Base-by-base conservation (phyloP, 2,113 vertebrate genomes). In the Alosa alosa region DNA sequence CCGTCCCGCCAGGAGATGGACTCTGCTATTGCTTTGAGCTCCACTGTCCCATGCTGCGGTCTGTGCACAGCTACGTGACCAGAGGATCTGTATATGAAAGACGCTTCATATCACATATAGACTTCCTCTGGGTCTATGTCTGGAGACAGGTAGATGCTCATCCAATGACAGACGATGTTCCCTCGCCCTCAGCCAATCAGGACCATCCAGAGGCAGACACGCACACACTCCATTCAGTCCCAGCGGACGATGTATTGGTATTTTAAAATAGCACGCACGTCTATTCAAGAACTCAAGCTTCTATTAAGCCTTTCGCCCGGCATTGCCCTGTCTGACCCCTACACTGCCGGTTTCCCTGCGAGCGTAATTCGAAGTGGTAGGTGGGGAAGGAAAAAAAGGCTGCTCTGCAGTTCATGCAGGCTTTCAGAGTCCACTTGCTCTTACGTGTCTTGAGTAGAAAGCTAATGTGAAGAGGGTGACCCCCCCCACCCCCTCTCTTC, bases 381-480 rank as follows among this genome's bases (percentile, higher is more conserved):
- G 6, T 11, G 6, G n/a, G 22, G 25, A 31, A 9, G 8, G 3
- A 31, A 31, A 31, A 31, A 68, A 3, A 31, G 1, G 22, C n/a
- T 78, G 31, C 72, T 72, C 64, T 72, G 64, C 64, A 31, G 64
- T 72, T n/a, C 64, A 72, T 0, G 25, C n/a, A 31, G 64, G 64
- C 25, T 72, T 25, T 31, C 64, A 72, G 64, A 25, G 60, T n/a
- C 25, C 25, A 5, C 64, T 78, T 78, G 72, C 39, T 17, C 72
- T 78, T 78, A 78, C 36, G 15, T 5, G 36, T 78, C 36, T 78
- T 36, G 31, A 36, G 4, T 0, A 4, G 72, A 31, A 78, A 78
- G 31, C 36, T 36, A 78, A 78, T 78, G 72, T 39, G 25, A 78
- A 78, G 72, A 78, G 31, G 25, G 72, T 78, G 72, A 78, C 72